Conservation (phyloP, 2,113 vertebrate genomes). For the Benitochromis conjunctus region DNA sequence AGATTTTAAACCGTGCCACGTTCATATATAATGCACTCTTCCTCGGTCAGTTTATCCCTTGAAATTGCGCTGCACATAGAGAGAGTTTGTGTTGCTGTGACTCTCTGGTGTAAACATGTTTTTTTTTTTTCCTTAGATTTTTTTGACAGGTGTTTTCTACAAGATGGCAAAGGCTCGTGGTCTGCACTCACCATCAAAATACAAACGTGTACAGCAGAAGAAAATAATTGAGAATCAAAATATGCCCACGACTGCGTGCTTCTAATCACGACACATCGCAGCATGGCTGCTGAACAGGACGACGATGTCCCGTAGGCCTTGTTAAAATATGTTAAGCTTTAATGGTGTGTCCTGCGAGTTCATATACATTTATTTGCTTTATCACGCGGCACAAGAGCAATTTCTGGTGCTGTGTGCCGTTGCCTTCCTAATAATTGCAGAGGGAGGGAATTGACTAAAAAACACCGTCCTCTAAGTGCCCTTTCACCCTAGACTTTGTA, state of each 20-base stretch:
- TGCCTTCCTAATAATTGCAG: slow-evolving; percentile 64
- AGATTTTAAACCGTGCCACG: slow-evolving; percentile 44
- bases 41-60: slow-evolving; percentile 26
- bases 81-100: not conserved
- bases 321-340: not conserved
- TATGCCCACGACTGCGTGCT: not conserved
- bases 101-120: not conserved
- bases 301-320: not conserved
- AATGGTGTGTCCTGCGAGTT: not conserved
- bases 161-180: not conserved
- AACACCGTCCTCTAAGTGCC: slow-evolving; percentile 89
- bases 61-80: not conserved
- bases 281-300: not conserved
- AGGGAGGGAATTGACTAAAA: slow-evolving; percentile 72
- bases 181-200: not conserved
- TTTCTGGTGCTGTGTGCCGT: slow-evolving; percentile 31
- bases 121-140: not conserved
- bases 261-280: not conserved
- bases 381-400: slow-evolving; percentile 7
- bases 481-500: slow-evolving; percentile 95
- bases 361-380: slow-evolving; percentile 7
- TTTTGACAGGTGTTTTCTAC: not conserved
- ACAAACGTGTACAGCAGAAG: not conserved
- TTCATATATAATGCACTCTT: slow-evolving; percentile 20
- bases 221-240: not conserved